Conservation (phyloP, 2,888 invertebrate species). For the Lottia scabra region DNA sequence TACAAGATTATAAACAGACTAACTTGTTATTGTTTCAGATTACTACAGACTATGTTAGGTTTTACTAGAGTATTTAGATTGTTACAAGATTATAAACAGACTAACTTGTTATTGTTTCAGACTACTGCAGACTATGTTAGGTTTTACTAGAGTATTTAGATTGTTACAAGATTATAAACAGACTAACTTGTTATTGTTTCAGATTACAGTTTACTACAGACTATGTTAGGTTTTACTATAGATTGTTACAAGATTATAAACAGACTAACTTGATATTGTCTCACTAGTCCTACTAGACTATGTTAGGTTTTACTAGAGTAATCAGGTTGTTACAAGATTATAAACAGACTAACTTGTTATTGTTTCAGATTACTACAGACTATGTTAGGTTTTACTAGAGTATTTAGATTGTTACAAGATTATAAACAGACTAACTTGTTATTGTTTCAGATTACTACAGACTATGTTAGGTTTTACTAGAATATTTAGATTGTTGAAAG, state of each 20-base stretch:
- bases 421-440: conserved; percentile 71
- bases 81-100: conserved; percentile 74
- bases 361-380: conserved; percentile 69
- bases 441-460: conserved; percentile 65
- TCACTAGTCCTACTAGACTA: conserved; percentile 71
- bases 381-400: conserved; percentile 77
- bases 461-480: conserved; percentile 78
- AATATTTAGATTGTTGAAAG: conserved; percentile 75
- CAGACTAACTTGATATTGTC: conserved; percentile 13
- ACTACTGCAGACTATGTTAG: conserved; percentile 73
- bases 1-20: conserved; percentile 74
- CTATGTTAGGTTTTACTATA: no score
- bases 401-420: conserved; percentile 75
- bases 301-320: conserved; percentile 78
- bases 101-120: conserved; percentile 42
- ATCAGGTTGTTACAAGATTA: conserved; percentile 74
- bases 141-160: conserved; percentile 78
- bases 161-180: conserved; percentile 75
- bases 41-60: conserved; percentile 74
- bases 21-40: conserved; percentile 38
- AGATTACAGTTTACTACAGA: no score
- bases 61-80: conserved; percentile 78
- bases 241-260: no score
- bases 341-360: conserved; percentile 70
- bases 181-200: neutral